A percentile compares a stretch with the other conserved stretches of the same genome.
Evolutionary conservation across 1,140 invertebrate species (phyloP).

Genomic region (Drosophila tsacasi): DNA sequence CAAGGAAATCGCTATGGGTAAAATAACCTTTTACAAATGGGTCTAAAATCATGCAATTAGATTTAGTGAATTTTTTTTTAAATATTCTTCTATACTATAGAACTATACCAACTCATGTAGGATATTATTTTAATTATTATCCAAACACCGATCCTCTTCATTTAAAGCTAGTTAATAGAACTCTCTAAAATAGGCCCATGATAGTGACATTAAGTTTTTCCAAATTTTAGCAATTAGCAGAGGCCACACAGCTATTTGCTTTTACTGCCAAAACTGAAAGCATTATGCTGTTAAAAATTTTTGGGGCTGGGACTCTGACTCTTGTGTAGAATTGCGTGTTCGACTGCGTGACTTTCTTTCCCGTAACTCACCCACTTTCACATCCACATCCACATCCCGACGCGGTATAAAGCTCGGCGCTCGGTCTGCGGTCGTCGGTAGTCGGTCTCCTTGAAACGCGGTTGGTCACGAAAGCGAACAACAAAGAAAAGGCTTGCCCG

Average conservation of each 20-base stretch:
- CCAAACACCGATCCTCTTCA: background rate
- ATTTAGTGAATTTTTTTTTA: too few relatives aligned
- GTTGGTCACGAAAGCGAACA: conserved; percentile 75
- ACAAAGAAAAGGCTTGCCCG: conserved; percentile 78
- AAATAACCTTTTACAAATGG: too few relatives aligned
- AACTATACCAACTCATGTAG: too few relatives aligned
- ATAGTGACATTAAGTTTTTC: conserved; percentile 60
- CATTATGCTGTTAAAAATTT: conserved; percentile 58
- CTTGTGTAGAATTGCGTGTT: conserved; percentile 65
- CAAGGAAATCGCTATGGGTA: too few relatives aligned
- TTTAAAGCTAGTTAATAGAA: background rate
- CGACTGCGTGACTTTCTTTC: conserved; percentile 73
- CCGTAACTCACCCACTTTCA: conserved; percentile 60
- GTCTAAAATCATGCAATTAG: too few relatives aligned
- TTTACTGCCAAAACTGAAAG: conserved; percentile 59
- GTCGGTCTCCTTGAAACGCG: conserved; percentile 76
- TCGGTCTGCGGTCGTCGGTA: conserved; percentile 6
- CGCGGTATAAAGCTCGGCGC: conserved; percentile 25
- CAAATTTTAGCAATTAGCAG: conserved; percentile 60
- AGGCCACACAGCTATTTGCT: conserved; percentile 40
- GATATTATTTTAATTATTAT: background rate
- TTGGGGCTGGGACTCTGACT: conserved; percentile 41
- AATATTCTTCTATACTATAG: too few relatives aligned
- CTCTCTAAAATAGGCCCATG: conserved; percentile 8
- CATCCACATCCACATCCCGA: conserved; percentile 16